A percentile compares a stretch with the other conserved stretches of the same genome.
Conservation (phyloP, 2,113 vertebrate genomes). For the Rhineura floridana region DNA sequence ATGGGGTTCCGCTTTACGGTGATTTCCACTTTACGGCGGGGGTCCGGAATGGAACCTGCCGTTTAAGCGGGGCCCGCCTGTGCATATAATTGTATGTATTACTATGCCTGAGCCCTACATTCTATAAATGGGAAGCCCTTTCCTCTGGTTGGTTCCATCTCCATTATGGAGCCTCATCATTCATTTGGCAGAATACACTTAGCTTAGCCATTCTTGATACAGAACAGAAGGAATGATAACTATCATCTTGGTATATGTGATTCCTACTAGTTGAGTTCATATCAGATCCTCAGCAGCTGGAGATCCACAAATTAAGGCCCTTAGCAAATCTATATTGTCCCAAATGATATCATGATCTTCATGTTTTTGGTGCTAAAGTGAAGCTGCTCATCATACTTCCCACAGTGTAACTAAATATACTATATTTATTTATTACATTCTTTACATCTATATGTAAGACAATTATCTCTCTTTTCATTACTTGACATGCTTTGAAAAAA, state of each 20-base stretch:
- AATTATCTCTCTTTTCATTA: neutral
- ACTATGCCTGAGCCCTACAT: neutral
- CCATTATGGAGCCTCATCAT: neutral
- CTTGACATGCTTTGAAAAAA: slow-evolving; percentile 49
- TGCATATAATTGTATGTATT: neutral
- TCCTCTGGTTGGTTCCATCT: neutral
- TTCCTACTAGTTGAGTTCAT: neutral
- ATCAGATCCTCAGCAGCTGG: neutral
- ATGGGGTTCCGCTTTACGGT: too few species aligned
- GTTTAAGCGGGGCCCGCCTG: too few species aligned
- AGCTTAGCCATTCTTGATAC: neutral
- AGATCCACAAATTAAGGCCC: neutral
- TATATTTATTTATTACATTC: neutral
- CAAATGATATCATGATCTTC: neutral
- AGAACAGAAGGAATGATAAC: neutral
- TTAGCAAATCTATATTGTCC: neutral
- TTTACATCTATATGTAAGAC: slow-evolving; percentile 28
- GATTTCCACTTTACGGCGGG: too few species aligned
- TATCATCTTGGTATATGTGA: neutral
- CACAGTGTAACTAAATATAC: neutral
- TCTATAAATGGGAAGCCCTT: neutral
- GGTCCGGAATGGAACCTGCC: too few species aligned
- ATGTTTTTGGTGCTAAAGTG: neutral
- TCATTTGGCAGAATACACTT: neutral
- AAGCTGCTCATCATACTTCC: neutral